Evolutionary conservation across 2,888 invertebrate species (phyloP), one percentile per base, ranked within the genome.

Genomic region (Caenorhabditis auriculariae): DNA sequence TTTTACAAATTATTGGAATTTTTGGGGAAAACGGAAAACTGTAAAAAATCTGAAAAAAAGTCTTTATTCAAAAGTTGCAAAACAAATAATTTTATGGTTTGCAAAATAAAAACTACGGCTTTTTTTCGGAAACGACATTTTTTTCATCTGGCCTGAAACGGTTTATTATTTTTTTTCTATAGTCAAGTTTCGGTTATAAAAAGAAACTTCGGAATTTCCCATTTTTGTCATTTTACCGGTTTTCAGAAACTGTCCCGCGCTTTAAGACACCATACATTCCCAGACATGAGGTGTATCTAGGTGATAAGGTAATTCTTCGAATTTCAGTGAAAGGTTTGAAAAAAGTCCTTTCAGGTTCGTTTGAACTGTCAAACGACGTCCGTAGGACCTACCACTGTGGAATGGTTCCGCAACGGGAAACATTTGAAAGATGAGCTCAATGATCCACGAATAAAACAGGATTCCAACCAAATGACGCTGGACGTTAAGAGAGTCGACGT

Each of bases 401-500:
- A 60, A 44, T 69, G 68, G 68, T 63, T 41, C 23, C 50, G 65
- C 5, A 65, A 65, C 49, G 62, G 56, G 7, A 48, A 61, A 24
- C 27, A 44, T 1, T n/a, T 60, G 19, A 47, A 46, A 43, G 45
- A 49, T n/a, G 54, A 60, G 7, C 24, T 23, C 3, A 15, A 54
- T 4, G 44, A 50, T 32, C 32, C 35, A 6, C 38, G 54, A 15
- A 53, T 64, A 23, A 37, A 41, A 7, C 56, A 51, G 26, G 60
- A 65, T 32, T 49, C 58, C 15, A 66, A 35, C 9, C 49, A 58
- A 21, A 76, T 78, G 79, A 46, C 54, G 6, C 56, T 79, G 28
- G 69, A 75, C 24, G 65, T 79, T 27, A 60, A 60, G 29, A 48
- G 66, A 26, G 65, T 79, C 5, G 76, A 79, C 53, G 73, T 77